A percentile compares a stretch with the other conserved stretches of the same genome.
phyloP scores from a whole-genome alignment of 2,888 invertebrate species.

The Limnephilus rhombicus region DNA sequence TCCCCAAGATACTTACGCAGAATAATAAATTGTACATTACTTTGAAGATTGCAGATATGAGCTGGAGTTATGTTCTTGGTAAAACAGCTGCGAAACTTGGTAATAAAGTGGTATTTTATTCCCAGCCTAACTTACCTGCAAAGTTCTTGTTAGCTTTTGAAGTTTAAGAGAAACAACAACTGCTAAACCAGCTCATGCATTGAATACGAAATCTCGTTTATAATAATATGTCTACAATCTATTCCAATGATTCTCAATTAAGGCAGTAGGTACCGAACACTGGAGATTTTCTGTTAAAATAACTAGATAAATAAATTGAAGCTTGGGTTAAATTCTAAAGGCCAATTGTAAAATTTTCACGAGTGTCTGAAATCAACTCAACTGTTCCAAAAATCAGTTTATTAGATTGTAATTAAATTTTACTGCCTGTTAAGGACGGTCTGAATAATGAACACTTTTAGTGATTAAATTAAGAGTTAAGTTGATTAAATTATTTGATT shows the following conservation, averaged over 20 bases:
- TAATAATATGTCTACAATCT: not conserved
- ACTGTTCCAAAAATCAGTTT: not conserved
- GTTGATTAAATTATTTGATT: not conserved
- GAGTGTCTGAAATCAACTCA: not conserved
- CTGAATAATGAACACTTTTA: not conserved
- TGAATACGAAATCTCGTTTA: not conserved
- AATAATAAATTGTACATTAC: slow-evolving; percentile 15
- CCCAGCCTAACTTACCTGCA: not conserved
- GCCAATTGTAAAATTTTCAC: not conserved
- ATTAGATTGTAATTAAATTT: not conserved
- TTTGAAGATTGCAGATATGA: slow-evolving; percentile 2
- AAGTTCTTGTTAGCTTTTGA: slow-evolving; percentile 23
- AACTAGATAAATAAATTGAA: not conserved
- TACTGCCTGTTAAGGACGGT: not conserved
- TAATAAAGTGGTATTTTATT: slow-evolving; percentile 20
- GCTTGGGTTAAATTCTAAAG: not conserved
- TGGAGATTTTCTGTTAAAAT: not conserved
- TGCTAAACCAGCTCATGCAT: not conserved
- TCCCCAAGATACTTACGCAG: not conserved
- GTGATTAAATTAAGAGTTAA: not conserved
- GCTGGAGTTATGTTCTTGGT: slow-evolving; percentile 3
- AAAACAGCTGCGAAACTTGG: slow-evolving; percentile 7
- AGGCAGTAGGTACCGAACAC: not conserved
- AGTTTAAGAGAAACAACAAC: slow-evolving; percentile 12
- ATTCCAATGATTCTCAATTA: not conserved